These are phyloP conservation scores for Phrynocephalus guinanensis DNA, from an alignment of 2,797 vertebrate species.

Conservation along the genomic window DNA sequence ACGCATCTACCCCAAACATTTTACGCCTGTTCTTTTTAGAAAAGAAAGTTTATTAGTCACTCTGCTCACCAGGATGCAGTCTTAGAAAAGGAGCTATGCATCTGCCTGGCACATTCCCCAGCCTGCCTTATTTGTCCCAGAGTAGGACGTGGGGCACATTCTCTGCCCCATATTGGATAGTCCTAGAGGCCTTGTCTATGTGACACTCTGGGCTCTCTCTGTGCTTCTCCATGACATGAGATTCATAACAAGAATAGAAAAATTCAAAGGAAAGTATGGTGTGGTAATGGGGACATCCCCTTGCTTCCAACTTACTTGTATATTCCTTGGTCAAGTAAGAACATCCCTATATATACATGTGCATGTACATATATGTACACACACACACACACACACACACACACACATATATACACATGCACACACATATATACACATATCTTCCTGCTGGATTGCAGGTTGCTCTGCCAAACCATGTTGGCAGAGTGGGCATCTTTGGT, in stretches of 20 bases:
- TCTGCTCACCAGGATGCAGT: slow-evolving; percentile 75
- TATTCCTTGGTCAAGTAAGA: slow-evolving; percentile 11
- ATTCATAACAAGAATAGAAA: slow-evolving; percentile 18
- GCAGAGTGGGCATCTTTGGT: neutral
- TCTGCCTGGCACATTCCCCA: slow-evolving; percentile 25
- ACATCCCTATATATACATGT: neutral
- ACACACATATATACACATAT: neutral
- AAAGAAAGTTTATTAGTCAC: slow-evolving; percentile 80
- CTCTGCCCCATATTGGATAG: neutral
- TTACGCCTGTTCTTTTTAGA: slow-evolving; percentile 69
- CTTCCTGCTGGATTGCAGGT: neutral
- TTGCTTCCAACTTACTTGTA: neutral
- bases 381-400: no score
- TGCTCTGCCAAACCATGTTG: neutral
- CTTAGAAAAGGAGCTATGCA: slow-evolving; percentile 41
- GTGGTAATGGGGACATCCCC: neutral
- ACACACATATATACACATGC: no score
- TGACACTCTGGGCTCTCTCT: neutral
- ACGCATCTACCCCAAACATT: neutral
- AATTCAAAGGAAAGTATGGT: slow-evolving; percentile 4
- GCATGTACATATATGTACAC: neutral
- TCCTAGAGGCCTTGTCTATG: neutral
- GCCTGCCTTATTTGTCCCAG: neutral
- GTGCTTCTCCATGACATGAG: neutral
- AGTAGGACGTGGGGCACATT: neutral